Evolutionary conservation across 2,888 invertebrate genomes (phyloP).

Genomic region (Ellobium chinense): DNA sequence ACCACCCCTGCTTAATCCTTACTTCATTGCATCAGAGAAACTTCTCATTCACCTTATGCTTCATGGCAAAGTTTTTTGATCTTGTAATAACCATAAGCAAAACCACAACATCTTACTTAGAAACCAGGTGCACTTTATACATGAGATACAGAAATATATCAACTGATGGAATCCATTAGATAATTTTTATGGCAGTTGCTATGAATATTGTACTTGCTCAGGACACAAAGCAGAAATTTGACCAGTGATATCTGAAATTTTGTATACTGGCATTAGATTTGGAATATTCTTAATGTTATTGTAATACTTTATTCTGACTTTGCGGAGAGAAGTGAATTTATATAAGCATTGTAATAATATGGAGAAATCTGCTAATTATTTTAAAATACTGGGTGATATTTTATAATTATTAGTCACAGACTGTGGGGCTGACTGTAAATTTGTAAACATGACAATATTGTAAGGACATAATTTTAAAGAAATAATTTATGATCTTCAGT

Average conservation of each 20-base stretch:
- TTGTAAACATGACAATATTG: slow-evolving; percentile 26
- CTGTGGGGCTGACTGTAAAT: slow-evolving; percentile 32
- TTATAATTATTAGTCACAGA: background rate
- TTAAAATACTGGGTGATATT: slow-evolving; percentile 31
- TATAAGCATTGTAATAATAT: slow-evolving; percentile 3
- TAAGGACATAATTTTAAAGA: slow-evolving; percentile 36
- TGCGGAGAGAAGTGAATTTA: background rate
- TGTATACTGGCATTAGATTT: background rate
- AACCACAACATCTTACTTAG: background rate
- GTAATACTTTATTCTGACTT: background rate
- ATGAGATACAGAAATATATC: background rate
- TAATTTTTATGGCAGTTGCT: background rate
- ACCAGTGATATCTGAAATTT: slow-evolving; percentile 1
- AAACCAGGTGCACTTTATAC: background rate
- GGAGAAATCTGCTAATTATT: slow-evolving; percentile 22
- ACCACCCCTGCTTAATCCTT: background rate
- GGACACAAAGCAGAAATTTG: background rate
- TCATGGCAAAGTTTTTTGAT: background rate
- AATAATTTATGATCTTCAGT: slow-evolving; percentile 29
- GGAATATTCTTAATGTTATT: background rate
- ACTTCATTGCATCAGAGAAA: background rate
- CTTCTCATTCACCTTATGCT: slow-evolving; percentile 2
- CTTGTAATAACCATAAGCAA: background rate
- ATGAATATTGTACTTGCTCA: background rate
- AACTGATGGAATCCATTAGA: background rate